These are phyloP conservation scores for Aleiodes testaceus DNA, from an alignment of 2,888 invertebrate genomes.

Conservation along the genomic window DNA sequence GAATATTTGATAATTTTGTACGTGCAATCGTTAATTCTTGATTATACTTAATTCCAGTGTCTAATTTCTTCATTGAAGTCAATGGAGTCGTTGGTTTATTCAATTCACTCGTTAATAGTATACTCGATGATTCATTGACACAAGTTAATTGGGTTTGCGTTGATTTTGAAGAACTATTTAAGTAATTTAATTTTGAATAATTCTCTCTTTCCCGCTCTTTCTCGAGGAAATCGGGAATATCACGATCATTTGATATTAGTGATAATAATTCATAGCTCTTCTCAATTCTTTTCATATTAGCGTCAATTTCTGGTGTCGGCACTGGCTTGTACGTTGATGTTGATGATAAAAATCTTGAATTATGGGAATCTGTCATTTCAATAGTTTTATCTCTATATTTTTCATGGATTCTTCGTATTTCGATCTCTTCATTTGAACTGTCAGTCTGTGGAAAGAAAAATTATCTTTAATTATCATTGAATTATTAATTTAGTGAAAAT, in stretches of 20 bases:
- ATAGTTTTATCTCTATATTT: too few relatives aligned
- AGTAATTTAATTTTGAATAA: slow-evolving; percentile 28
- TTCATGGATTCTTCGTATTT: too few relatives aligned
- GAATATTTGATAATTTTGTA: slow-evolving; percentile 59
- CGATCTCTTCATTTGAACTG: too few relatives aligned
- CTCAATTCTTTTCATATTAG: not conserved
- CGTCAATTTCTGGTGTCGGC: not conserved
- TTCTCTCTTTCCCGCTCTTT: slow-evolving; percentile 40
- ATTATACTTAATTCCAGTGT: slow-evolving; percentile 44
- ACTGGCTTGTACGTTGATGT: not conserved
- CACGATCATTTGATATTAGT: slow-evolving; percentile 53
- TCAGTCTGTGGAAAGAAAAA: not conserved
- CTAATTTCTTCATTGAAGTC: slow-evolving; percentile 43
- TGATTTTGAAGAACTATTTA: slow-evolving; percentile 49
- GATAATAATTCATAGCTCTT: slow-evolving; percentile 18
- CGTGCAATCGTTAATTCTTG: slow-evolving; percentile 60
- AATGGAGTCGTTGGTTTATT: slow-evolving; percentile 50
- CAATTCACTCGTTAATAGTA: slow-evolving; percentile 51
- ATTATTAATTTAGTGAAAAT: not conserved
- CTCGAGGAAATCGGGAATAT: slow-evolving; percentile 59
- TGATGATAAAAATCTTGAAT: too few relatives aligned
- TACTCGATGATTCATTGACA: slow-evolving; percentile 48
- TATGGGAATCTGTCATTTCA: too few relatives aligned
- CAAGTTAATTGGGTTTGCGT: slow-evolving; percentile 60
- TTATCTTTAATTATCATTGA: not conserved